Base-by-base conservation (phyloP, 2,113 vertebrate species). In the Oxyura jamaicensis region DNA sequence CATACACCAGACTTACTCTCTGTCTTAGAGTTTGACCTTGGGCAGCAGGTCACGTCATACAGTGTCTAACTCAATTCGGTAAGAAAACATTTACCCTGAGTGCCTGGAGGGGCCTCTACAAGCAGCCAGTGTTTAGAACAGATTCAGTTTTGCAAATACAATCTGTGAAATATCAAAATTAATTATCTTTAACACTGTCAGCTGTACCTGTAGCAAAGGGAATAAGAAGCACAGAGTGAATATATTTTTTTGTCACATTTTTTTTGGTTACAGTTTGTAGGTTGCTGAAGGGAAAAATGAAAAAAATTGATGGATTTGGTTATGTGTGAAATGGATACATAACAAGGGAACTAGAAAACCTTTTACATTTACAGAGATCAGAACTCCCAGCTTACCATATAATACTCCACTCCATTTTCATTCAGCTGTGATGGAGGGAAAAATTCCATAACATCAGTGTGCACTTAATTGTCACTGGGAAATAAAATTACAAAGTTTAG, bases 401-500 rank as follows among this genome's bases (percentile, higher is more conserved):
- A 97, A 93, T 53, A 93, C 59, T 94, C 86, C 86, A 95, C 97
- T 98, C 95, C 59, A 90, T 95, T 97, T 97, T 94, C 92, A 96
- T 97, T 96, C 95, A 96, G 87, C 92, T 97, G 96, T 94, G 95
- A 95, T 96, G 71, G 91, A 95, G 89, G 53, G 80, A 89, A 96
- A 98, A 96, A 97, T 90, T 97, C 96, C 88, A 60, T 97, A 97
- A 96, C 96, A 96, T 95, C 97, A 81, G 78, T 97, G 79, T 96
- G 90, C 95, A 94, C 93, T 97, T 98, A 98, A 98, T 98, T 98
- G 97, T 98, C 97, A 97, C 71, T 96, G 95, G 81, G 95, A 98
- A 98, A 98, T 98, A 98, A 98, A 98, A 98, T 98, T 95, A 96
- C 21, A 21, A 98, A 98, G 86, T 98, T 98, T 98, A 98, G 96